phyloP scores from a whole-genome alignment of 2,888 invertebrate genomes.

The Smittia aterrima region DNA sequence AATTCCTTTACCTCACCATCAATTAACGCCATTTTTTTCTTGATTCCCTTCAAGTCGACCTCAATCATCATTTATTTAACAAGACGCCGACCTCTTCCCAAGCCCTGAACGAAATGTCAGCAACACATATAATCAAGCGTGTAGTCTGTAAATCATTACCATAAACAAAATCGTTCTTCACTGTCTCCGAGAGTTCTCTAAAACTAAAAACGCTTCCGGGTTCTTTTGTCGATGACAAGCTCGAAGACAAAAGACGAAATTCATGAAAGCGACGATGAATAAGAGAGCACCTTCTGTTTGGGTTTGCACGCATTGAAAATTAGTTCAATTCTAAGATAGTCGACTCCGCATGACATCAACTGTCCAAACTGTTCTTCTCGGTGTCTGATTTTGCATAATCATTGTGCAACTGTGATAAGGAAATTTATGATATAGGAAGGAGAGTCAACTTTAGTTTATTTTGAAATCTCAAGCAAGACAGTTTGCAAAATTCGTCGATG shows the following conservation, averaged over 20 bases:
- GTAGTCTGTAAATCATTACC: slow-evolving; percentile 30
- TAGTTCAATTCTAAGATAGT: not conserved
- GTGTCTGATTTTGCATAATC: not conserved
- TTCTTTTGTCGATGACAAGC: not conserved
- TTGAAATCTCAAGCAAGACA: not conserved
- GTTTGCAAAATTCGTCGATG: not conserved
- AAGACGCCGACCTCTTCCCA: not conserved
- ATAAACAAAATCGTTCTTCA: not conserved
- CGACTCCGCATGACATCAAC: not conserved
- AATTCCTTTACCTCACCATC: not conserved
- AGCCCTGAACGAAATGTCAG: not conserved
- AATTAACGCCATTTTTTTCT: slow-evolving; percentile 4
- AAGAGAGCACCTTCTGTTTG: slow-evolving; percentile 28
- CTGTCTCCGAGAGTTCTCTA: not conserved
- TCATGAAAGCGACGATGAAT: not conserved
- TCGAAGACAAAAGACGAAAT: not conserved
- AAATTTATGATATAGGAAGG: not conserved
- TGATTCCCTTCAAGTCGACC: not conserved
- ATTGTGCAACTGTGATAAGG: not conserved
- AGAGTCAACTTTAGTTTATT: too few species aligned
- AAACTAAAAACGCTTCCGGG: slow-evolving; percentile 18
- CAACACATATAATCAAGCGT: slow-evolving; percentile 5
- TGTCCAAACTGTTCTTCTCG: not conserved
- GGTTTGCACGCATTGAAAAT: slow-evolving; percentile 15
- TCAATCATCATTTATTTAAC: not conserved